These are phyloP conservation scores for Cantharis flavilabris DNA, from an alignment of 2,888 invertebrate species.

Conservation along the genomic window DNA sequence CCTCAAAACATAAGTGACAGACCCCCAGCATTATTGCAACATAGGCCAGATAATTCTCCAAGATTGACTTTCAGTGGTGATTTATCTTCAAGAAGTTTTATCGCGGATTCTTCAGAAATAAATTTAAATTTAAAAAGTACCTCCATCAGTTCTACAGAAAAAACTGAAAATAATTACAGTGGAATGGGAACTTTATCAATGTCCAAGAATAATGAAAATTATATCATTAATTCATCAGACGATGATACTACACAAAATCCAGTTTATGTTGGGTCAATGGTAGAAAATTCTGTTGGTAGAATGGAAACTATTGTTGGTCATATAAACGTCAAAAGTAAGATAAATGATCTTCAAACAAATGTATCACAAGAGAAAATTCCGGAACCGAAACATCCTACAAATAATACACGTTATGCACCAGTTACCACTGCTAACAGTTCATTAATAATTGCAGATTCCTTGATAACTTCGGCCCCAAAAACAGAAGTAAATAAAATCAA, in stretches of 20 bases:
- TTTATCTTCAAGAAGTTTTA: conserved; percentile 41
- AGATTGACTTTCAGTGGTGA: conserved; percentile 23
- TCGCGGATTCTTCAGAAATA: conserved; percentile 48
- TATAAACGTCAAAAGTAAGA: not conserved
- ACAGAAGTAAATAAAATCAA: not conserved
- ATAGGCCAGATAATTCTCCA: conserved; percentile 26
- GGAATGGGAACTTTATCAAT: conserved; percentile 45
- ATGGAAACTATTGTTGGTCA: conserved; percentile 44
- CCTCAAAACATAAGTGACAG: not conserved
- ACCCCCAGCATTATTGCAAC: conserved; percentile 2
- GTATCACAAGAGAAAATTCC: not conserved
- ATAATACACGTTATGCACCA: not conserved
- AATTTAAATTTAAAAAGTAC: conserved; percentile 52
- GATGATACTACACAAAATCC: conserved; percentile 54
- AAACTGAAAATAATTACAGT: conserved; percentile 49
- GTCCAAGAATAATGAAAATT: conserved; percentile 60
- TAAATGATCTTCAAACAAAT: not conserved
- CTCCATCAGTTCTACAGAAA: conserved; percentile 40
- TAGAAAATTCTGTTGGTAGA: conserved; percentile 59
- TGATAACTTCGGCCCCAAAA: not conserved
- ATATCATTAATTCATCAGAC: conserved; percentile 60
- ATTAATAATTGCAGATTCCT: not conserved
- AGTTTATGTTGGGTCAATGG: conserved; percentile 59
- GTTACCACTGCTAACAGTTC: not conserved
- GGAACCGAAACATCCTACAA: not conserved